Conservation (phyloP, 1,140 invertebrate genomes). For the Anoplophora glabripennis region DNA sequence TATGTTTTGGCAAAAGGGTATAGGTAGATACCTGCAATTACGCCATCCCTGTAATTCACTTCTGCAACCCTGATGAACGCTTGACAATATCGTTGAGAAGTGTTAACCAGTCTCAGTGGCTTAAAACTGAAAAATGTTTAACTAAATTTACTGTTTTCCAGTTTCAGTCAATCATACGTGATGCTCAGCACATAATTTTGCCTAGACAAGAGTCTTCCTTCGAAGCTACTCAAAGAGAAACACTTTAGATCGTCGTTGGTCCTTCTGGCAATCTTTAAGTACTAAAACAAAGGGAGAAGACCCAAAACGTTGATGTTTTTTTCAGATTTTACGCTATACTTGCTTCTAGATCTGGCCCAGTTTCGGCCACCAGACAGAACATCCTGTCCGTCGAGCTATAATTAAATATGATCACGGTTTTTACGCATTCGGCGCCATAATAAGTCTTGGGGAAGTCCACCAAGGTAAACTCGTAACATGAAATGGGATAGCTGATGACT, state of each 20-base stretch:
- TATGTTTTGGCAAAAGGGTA: too few relatives aligned
- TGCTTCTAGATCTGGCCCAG: background rate
- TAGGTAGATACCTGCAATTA: conserved; percentile 2
- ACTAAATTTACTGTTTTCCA: too few relatives aligned
- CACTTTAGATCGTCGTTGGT: conserved; percentile 26
- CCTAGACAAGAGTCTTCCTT: conserved; percentile 25
- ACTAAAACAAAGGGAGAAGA: conserved; percentile 16
- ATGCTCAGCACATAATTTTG: conserved; percentile 26
- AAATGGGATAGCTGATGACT: conserved; percentile 19
- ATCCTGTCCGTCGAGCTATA: conserved; percentile 30
- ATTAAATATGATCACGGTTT: conserved; percentile 32
- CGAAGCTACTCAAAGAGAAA: conserved; percentile 25
- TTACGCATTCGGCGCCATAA: conserved; percentile 21
- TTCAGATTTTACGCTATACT: background rate
- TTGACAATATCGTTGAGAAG: conserved; percentile 10
- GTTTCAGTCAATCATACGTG: conserved; percentile 20
- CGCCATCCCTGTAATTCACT: conserved; percentile 10
- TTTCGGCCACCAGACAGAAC: conserved; percentile 32
- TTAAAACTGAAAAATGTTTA: background rate
- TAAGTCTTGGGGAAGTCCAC: conserved; percentile 36
- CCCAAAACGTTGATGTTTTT: background rate
- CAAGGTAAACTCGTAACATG: conserved; percentile 22
- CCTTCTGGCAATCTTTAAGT: conserved; percentile 19
- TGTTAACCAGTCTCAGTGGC: background rate
- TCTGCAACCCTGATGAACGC: conserved; percentile 3